These are phyloP conservation scores for Cheilosia scutellata DNA, from an alignment of 2,888 invertebrate genomes.

Conservation along the genomic window DNA sequence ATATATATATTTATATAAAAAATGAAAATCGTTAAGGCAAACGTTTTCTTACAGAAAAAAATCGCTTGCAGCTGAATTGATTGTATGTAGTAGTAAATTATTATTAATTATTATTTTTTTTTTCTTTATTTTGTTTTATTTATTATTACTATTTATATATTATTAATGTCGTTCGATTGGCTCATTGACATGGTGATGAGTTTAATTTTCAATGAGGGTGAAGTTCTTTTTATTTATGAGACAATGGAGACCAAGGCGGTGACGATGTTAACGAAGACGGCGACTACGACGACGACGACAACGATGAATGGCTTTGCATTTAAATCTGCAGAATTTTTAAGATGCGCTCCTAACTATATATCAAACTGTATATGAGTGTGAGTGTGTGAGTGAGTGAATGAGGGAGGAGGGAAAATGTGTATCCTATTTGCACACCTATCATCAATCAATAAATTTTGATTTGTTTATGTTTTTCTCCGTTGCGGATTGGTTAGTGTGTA, in stretches of 20 bases:
- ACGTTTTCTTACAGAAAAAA: conserved; percentile 62
- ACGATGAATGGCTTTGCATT: conserved; percentile 61
- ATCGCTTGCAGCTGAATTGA: conserved; percentile 73
- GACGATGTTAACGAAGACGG: conserved; percentile 62
- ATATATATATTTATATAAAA: conserved; percentile 75
- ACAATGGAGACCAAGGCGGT: conserved; percentile 69
- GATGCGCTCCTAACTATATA: conserved; percentile 65
- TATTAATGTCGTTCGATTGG: conserved; percentile 75
- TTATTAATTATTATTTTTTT: conserved; percentile 25
- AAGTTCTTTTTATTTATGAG: conserved; percentile 44
- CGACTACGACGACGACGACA: conserved; percentile 27
- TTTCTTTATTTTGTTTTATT: conserved; percentile 60
- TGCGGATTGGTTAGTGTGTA: conserved; percentile 57
- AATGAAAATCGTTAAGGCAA: conserved; percentile 74
- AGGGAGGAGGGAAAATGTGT: conserved; percentile 1
- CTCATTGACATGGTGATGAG: conserved; percentile 73
- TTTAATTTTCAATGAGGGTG: conserved; percentile 52
- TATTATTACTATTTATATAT: conserved; percentile 71
- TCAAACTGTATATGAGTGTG: conserved; percentile 34
- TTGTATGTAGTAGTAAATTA: conserved; percentile 72
- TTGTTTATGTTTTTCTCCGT: conserved; percentile 44
- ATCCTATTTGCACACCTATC: conserved; percentile 45
- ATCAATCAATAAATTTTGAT: conserved; percentile 60
- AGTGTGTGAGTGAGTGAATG: conserved; percentile 7
- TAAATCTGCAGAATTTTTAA: conserved; percentile 56